Percentiles rank a stretch among this genome's conserved stretches.
These are phyloP conservation scores for Crotalus horridus DNA, from an alignment of 2,113 vertebrate species.

Conservation along the genomic window DNA sequence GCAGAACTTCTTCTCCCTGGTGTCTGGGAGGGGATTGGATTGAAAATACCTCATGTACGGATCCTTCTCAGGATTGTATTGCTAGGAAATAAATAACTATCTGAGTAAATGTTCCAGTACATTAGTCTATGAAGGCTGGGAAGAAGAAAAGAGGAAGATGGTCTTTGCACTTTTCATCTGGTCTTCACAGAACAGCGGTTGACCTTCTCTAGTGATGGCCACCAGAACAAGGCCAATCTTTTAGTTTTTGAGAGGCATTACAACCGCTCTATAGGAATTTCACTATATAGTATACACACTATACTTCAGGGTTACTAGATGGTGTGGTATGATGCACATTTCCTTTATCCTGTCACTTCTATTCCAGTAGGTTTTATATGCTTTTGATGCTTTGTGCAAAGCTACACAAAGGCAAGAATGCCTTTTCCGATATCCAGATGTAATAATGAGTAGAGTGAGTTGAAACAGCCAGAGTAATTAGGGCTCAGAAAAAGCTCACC, in stretches of 20 bases:
- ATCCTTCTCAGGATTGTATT: not conserved
- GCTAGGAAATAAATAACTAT: not conserved
- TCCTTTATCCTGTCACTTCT: not conserved
- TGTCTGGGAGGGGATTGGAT: not conserved
- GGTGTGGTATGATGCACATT: not conserved
- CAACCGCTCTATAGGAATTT: not conserved
- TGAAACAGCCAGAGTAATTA: slow-evolving; percentile 40
- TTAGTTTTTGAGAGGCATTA: not conserved
- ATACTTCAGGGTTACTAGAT: not conserved
- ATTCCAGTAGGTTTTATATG: not conserved
- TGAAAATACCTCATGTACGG: not conserved
- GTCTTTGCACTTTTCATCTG: not conserved
- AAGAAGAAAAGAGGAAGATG: not conserved
- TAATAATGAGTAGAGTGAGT: not conserved
- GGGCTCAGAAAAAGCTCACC: slow-evolving; percentile 35
- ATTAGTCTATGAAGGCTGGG: not conserved
- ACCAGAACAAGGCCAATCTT: not conserved
- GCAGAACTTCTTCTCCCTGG: not conserved
- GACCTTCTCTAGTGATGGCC: not conserved
- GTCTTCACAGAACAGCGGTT: not conserved
- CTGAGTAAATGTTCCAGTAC: not conserved
- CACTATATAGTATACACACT: not conserved
- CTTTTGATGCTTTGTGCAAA: not conserved
- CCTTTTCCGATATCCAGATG: not conserved
- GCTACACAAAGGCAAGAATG: not conserved